Conservation (phyloP, 2,888 invertebrate species). For the Volucella inanis region DNA sequence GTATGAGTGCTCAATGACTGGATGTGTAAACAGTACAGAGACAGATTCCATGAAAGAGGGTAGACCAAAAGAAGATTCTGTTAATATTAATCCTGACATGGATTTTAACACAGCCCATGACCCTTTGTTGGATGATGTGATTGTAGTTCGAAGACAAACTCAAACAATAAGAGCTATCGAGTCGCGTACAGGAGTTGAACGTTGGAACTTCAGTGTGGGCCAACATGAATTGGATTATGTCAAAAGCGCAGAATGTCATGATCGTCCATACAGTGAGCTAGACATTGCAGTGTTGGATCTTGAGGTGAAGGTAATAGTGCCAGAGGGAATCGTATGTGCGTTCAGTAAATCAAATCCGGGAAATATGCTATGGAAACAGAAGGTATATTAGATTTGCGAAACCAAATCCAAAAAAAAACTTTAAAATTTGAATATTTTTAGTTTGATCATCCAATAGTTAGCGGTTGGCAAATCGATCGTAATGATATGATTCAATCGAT, state of each 20-base stretch:
- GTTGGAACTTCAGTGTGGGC: constrained; percentile 98
- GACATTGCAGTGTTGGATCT: constrained; percentile 83
- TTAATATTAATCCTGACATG: constrained; percentile 40
- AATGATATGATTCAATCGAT: constrained; percentile 87
- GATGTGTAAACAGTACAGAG: constrained; percentile 89
- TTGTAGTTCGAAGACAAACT: constrained; percentile 92
- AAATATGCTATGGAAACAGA: constrained; percentile 88
- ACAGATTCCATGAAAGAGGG: constrained; percentile 79
- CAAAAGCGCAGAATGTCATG: constrained; percentile 84
- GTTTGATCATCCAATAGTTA: constrained; percentile 93
- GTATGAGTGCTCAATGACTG: constrained; percentile 90
- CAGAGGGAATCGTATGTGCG: constrained; percentile 89
- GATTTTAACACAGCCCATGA: constrained; percentile 77
- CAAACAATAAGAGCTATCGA: constrained; percentile 96
- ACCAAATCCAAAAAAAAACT: neutral
- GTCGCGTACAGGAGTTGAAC: constrained; percentile 91
- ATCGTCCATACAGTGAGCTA: constrained; percentile 78
- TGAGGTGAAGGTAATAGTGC: constrained; percentile 87
- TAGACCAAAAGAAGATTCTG: constrained; percentile 23
- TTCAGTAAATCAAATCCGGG: constrained; percentile 85
- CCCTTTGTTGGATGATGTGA: constrained; percentile 84
- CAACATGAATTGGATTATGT: constrained; percentile 90
- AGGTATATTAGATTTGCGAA: constrained; percentile 84
- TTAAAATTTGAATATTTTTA: constrained; percentile 80
- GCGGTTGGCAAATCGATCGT: constrained; percentile 90